Conservation (phyloP, 2,113 vertebrate species). For the Gasterosteus aculeatus region DNA sequence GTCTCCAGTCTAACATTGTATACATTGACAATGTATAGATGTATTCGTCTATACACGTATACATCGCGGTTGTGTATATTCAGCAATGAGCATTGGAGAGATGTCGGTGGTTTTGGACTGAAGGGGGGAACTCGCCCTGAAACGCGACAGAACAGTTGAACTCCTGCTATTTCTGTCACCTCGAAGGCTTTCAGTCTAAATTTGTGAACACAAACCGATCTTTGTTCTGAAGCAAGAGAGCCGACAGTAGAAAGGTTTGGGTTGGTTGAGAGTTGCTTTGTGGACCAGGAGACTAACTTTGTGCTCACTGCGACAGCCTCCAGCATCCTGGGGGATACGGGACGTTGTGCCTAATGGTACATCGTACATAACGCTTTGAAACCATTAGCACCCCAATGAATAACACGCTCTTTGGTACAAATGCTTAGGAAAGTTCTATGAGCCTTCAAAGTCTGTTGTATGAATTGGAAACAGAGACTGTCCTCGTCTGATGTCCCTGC, state of each 20-base stretch:
- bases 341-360: slow-evolving; percentile 58
- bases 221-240: slow-evolving; percentile 26
- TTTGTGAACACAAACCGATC: slow-evolving; percentile 41
- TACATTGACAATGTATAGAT: slow-evolving; percentile 59
- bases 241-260: slow-evolving; percentile 18
- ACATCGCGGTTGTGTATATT: slow-evolving; percentile 61
- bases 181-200: slow-evolving; percentile 26
- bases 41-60: slow-evolving; percentile 58
- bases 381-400: slow-evolving; percentile 68
- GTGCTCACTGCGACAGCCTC: slow-evolving; percentile 60
- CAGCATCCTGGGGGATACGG: slow-evolving; percentile 68
- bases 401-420: slow-evolving; percentile 51
- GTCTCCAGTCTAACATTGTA: slow-evolving; percentile 68
- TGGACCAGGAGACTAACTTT: slow-evolving; percentile 50
- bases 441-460: slow-evolving; percentile 56
- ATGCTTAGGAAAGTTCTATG: slow-evolving; percentile 55
- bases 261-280: slow-evolving; percentile 41
- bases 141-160: slow-evolving; percentile 27
- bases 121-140: slow-evolving; percentile 54
- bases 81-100: slow-evolving; percentile 53
- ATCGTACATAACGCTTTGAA: slow-evolving; percentile 48
- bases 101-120: slow-evolving; percentile 68
- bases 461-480: slow-evolving; percentile 40
- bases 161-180: slow-evolving; percentile 58
- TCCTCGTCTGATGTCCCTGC: slow-evolving; percentile 25